Evolutionary conservation across 92 coral and sea anemone genomes (phyloP).

Genomic region (Pocillopora grandis): DNA sequence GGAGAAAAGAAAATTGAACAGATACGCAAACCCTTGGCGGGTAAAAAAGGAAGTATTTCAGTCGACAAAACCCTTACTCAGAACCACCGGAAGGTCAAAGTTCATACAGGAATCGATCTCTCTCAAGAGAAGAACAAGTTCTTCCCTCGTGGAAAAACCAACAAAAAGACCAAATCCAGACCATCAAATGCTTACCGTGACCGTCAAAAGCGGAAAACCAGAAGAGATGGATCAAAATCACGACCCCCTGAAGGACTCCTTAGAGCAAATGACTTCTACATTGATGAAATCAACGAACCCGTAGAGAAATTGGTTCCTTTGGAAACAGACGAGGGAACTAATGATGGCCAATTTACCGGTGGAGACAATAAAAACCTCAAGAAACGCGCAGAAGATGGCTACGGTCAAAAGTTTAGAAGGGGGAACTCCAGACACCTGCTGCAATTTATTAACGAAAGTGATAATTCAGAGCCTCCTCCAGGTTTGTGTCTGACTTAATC

Average conservation of each 20-base stretch:
- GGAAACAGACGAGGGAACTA: slow-evolving; percentile 24
- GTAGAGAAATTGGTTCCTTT: slow-evolving; percentile 8
- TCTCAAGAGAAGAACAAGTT: neutral
- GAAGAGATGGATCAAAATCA: neutral
- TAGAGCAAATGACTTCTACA: slow-evolving; percentile 19
- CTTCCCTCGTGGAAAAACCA: neutral
- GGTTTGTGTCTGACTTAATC: neutral
- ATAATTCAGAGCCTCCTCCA: neutral
- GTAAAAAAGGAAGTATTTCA: neutral
- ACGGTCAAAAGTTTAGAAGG: neutral
- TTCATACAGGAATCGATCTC: neutral
- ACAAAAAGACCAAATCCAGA: neutral
- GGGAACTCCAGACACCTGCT: slow-evolving; percentile 29
- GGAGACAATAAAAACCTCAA: neutral
- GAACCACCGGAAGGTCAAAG: neutral
- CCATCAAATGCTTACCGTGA: neutral
- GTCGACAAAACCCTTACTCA: neutral
- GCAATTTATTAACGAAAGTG: neutral
- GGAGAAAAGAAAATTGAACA: neutral
- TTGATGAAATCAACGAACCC: slow-evolving; percentile 36
- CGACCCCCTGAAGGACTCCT: neutral
- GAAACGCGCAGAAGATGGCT: neutral
- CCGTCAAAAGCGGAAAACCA: neutral
- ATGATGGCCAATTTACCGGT: neutral
- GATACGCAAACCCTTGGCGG: neutral